Evolutionary conservation across 1,140 invertebrate genomes (phyloP).

Genomic region (Campoletis sonorensis): DNA sequence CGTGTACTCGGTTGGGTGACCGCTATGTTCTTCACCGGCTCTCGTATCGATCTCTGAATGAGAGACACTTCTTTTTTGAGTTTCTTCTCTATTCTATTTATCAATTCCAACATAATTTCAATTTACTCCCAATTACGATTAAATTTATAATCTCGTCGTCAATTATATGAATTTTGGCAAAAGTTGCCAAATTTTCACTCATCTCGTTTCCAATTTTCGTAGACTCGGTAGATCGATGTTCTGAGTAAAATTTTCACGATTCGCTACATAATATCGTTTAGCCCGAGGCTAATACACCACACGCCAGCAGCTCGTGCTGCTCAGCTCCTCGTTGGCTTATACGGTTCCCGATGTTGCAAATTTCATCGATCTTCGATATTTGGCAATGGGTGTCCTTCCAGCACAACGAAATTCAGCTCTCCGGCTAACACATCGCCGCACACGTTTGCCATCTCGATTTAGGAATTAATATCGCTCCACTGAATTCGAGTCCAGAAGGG

Average conservation of each 20-base stretch:
- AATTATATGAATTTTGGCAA: no score
- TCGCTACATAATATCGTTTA: background rate
- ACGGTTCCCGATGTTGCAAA: constrained; percentile 19
- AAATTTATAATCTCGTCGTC: no score
- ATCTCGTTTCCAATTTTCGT: no score
- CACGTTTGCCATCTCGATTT: constrained; percentile 32
- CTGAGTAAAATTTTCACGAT: background rate
- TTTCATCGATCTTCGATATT: constrained; percentile 42
- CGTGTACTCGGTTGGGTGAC: no score
- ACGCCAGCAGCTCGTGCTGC: background rate
- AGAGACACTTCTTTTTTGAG: no score
- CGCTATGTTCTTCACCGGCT: no score
- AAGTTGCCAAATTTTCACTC: no score
- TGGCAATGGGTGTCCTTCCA: constrained; percentile 12
- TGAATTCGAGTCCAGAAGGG: background rate
- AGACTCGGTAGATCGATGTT: background rate
- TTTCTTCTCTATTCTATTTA: no score
- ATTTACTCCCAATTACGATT: no score
- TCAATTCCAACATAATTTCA: no score
- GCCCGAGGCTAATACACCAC: background rate
- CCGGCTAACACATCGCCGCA: background rate
- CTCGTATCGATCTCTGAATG: no score
- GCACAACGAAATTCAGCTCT: background rate
- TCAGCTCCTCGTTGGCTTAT: constrained; percentile 6
- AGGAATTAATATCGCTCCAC: constrained; percentile 40